Percentiles rank a stretch among this genome's conserved stretches.
Evolutionary conservation across 30 jellyfish, hydroid and myxozoan genomes (phyloP).

Genomic region (Aurelia sp.): DNA sequence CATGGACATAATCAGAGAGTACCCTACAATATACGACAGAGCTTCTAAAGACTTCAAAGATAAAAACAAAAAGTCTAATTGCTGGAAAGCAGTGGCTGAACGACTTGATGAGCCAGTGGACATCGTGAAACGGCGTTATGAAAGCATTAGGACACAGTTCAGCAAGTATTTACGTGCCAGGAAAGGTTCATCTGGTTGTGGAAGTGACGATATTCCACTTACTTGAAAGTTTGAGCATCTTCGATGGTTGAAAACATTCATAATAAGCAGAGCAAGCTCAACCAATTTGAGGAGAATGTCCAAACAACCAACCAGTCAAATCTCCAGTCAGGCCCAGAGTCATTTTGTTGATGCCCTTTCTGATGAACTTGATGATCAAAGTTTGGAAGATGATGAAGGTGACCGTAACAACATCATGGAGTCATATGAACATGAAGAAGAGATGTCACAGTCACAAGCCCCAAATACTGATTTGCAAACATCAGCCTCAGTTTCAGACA

Average conservation of each 20-base stretch:
- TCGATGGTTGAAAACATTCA: constrained; percentile 22
- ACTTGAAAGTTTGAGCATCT: constrained; percentile 33
- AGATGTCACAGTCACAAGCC: constrained; percentile 14
- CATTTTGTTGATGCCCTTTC: not conserved
- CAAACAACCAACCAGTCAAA: not conserved
- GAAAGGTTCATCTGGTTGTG: constrained; percentile 42
- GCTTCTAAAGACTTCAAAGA: no score
- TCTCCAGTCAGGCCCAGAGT: not conserved
- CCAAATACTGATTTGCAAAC: not conserved
- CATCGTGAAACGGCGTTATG: constrained; percentile 17
- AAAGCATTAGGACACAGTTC: constrained; percentile 37
- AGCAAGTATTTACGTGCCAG: constrained; percentile 22
- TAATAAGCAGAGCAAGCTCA: constrained; percentile 27
- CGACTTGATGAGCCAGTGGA: constrained; percentile 18
- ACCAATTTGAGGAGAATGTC: constrained; percentile 10
- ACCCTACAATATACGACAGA: not conserved
- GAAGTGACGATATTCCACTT: constrained; percentile 33
- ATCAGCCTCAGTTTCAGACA: constrained; percentile 15
- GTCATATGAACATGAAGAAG: constrained; percentile 1
- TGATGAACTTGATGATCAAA: constrained; percentile 6
- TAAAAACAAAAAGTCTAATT: not conserved
- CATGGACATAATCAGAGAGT: constrained; percentile 38
- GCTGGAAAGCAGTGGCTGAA: constrained; percentile 59
- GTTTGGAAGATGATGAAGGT: not conserved
- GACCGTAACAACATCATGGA: not conserved